Evolutionary conservation across 2,113 vertebrate species (phyloP).

Genomic region (Stigmatopora nigra): DNA sequence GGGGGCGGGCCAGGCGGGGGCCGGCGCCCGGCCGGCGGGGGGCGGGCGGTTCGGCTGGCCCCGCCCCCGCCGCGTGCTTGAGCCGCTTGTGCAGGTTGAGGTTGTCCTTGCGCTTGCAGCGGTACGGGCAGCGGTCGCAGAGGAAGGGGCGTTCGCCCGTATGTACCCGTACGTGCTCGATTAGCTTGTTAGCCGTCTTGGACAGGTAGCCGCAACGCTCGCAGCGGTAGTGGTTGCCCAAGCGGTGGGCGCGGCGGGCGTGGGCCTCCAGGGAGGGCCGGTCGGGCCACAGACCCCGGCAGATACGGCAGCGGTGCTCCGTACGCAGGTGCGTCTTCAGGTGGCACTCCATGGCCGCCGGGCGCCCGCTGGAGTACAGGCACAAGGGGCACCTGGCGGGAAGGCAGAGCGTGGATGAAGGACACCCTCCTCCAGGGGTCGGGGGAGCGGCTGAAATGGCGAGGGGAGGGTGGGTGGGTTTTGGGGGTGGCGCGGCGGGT

Average conservation of each 20-base stretch:
- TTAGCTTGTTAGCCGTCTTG: conserved; percentile 99
- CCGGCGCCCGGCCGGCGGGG: conserved; percentile 80
- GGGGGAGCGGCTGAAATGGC: conserved; percentile 8
- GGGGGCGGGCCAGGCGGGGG: conserved; percentile 60
- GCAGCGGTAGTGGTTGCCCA: conserved; percentile 98
- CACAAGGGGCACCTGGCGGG: conserved; percentile 92
- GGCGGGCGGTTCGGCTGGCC: conserved; percentile 79
- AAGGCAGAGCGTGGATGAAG: conserved; percentile 41
- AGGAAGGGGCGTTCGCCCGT: conserved; percentile 99
- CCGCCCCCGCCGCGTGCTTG: conserved; percentile 83
- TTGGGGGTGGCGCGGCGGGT: conserved; percentile 54
- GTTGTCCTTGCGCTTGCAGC: conserved; percentile 99
- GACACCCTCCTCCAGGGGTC: conserved; percentile 2
- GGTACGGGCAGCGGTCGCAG: conserved; percentile 99
- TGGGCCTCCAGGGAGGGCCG: conserved; percentile 96
- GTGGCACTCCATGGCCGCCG: conserved; percentile 97
- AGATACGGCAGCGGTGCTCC: conserved; percentile 99
- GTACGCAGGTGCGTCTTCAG: conserved; percentile 98
- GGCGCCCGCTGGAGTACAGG: conserved; percentile 97
- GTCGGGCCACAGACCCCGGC: conserved; percentile 92
- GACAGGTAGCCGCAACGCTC: conserved; percentile 99
- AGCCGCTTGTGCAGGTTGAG: conserved; percentile 99
- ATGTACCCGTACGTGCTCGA: conserved; percentile 98
- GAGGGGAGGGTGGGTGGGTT: conserved; percentile 58
- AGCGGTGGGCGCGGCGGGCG: conserved; percentile 92